Conservation (phyloP, 2,888 invertebrate species). For the Hirtodrosophila alboralis region DNA sequence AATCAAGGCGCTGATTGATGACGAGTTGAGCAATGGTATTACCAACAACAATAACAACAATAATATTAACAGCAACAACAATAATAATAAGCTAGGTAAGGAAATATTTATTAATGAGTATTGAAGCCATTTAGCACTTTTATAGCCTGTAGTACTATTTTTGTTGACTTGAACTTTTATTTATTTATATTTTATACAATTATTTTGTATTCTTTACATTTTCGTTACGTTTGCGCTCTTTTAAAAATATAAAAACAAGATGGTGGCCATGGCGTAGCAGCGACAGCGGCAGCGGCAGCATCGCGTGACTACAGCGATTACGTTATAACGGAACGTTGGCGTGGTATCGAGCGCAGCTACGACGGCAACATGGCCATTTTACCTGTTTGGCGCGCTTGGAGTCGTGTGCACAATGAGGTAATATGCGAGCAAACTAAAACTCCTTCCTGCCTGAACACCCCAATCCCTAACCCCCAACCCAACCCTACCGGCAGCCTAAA, state of each 20-base stretch:
- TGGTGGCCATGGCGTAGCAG: slow-evolving; percentile 70
- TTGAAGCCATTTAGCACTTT: slow-evolving; percentile 18
- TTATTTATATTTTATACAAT: slow-evolving; percentile 56
- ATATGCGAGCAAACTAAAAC: slow-evolving; percentile 52
- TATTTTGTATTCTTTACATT: slow-evolving; percentile 38
- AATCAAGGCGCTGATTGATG: slow-evolving; percentile 84
- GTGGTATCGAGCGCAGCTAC: slow-evolving; percentile 88
- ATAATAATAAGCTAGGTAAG: slow-evolving; percentile 16
- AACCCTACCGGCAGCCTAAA: background rate
- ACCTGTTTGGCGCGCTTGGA: slow-evolving; percentile 93
- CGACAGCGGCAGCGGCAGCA: slow-evolving; percentile 82
- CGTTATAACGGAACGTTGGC: slow-evolving; percentile 91
- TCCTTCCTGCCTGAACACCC: background rate
- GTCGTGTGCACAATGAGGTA: slow-evolving; percentile 88
- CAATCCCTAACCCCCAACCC: no score
- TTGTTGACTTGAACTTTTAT: slow-evolving; percentile 27
- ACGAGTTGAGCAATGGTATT: slow-evolving; percentile 79
- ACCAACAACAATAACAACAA: slow-evolving; percentile 39
- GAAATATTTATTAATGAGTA: slow-evolving; percentile 3
- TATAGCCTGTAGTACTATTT: slow-evolving; percentile 6
- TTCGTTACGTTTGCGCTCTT: slow-evolving; percentile 43
- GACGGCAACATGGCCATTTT: slow-evolving; percentile 89
- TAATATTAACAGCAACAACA: slow-evolving; percentile 15
- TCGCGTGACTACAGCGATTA: slow-evolving; percentile 86
- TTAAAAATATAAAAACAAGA: slow-evolving; percentile 63